Evolutionary conservation across 2,113 vertebrate genomes (phyloP), one percentile per base, ranked within the genome.

Genomic region (Empidonax alnorum): DNA sequence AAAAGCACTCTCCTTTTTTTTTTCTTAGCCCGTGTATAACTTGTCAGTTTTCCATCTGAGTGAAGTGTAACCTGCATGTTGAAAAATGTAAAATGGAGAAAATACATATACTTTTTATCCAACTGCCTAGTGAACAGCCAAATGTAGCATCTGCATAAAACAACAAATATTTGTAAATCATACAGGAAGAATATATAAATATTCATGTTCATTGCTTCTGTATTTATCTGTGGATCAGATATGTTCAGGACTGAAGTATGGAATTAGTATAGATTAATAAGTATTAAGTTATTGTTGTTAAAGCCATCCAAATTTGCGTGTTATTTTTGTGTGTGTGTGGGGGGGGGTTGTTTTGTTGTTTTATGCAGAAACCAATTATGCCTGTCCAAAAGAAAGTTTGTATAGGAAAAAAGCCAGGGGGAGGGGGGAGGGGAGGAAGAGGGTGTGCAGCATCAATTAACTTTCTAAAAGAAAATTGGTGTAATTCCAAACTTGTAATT

Each of bases 11-110:
- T 35, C n/a, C n/a, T n/a, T n/a, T n/a, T 25, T 28, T 27, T 77
- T 27, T 41, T 39, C 17, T 27, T 93, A 56, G 30, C 19, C 31
- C 19, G 12, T 1, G 0, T 42, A 27, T 55, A 84, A 56, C 37
- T 53, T 91, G 44, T 83, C 47, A 23, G 18, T 61, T 66, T 83
- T 84, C 37, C 17, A n/a, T 92, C 65, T 78, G 98, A 89, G 47
- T 55, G 30, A 58, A 76, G 20, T 84, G 17, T 53, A 85, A 23
- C 33, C 9, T 89, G 20, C 19, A 20, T 50, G 31, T 53, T 88
- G 20, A 89, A 33, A 77, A 92, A 68, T 73, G 28, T 28, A 82
- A 65, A 89, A 72, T 71, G 39, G 33, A 39, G 20, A 72, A 93
- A 52, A 88, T 31, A 65, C 1, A 13, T 14, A 9, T 6, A 20